Base-by-base conservation (phyloP, 2,797 vertebrate genomes). In the Acrossocheilus fasciatus region DNA sequence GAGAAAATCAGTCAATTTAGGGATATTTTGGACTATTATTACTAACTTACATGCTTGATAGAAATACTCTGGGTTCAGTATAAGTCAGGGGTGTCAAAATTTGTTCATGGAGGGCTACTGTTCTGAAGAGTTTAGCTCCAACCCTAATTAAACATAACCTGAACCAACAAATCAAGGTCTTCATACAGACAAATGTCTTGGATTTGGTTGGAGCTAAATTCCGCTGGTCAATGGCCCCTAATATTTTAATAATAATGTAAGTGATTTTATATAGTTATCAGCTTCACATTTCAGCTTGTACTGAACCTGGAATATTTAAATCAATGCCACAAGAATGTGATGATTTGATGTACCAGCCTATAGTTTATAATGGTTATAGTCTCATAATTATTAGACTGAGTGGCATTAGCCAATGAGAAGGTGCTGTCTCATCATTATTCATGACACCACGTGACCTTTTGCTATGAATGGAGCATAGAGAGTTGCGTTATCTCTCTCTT, bases 371-470 rank as follows among this genome's bases (percentile, higher is more conserved):
- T 74, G 41, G 6, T 30, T 73, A 74, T 57, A 11, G 26, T 12
- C 8, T 75, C 8, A 18, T 17, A 77, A 23, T 23, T n/a, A 77
- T 54, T 76, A 39, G 50, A 14, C 18, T 62, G 18, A 26, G 18
- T 39, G 17, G 52, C 6, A 17, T 41, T 12, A 64, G 39, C 77
- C 77, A 64, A 45, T 64, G n/a, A 79, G 8, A 26, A 45, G 77
- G 7, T 4, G 0, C 39, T 7, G 4, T 62, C 57, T 45, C 7
- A 64, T 79, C 4, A 45, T 43, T 79, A 79, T 79, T 64, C 77
- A 79, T 79, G 57, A 77, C 34, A 77, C 74, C 74, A 57, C 3
- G 3, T 77, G 75, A 79, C 77, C 57, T 79, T 79, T 79, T 64
- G 39, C 39, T 43, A 64, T 79, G 39, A 79, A 79, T 79, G 77